These are phyloP conservation scores for Tuta absoluta DNA, from an alignment of 2,888 invertebrate species.

Conservation along the genomic window DNA sequence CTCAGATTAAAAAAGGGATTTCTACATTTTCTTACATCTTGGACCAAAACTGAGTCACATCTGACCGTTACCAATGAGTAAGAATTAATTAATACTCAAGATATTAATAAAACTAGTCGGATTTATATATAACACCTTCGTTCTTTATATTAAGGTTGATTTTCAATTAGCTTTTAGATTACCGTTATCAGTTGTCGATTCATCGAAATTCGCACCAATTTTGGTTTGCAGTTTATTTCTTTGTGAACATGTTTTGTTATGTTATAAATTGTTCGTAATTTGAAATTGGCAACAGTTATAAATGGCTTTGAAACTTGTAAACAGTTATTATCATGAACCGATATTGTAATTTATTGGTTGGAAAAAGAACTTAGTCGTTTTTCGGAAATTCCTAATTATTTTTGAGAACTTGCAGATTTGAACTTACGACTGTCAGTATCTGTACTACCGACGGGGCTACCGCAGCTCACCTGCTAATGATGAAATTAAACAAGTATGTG, in stretches of 20 bases:
- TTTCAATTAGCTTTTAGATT: slow-evolving; percentile 38
- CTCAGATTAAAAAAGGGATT: too few species aligned
- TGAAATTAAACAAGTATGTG: too few species aligned
- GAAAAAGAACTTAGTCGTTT: too few species aligned
- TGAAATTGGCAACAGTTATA: not conserved
- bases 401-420: too few species aligned
- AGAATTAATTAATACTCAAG: slow-evolving; percentile 70
- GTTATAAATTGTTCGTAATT: not conserved
- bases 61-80: slow-evolving; percentile 72
- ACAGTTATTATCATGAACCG: too few species aligned
- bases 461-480: too few species aligned
- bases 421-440: too few species aligned
- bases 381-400: too few species aligned
- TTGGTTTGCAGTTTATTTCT: slow-evolving; percentile 54
- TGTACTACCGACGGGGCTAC: too few species aligned
- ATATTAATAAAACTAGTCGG: slow-evolving; percentile 54
- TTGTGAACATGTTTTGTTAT: slow-evolving; percentile 38
- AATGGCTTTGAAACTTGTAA: too few species aligned
- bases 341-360: too few species aligned
- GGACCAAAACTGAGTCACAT: slow-evolving; percentile 48
- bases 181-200: slow-evolving; percentile 64
- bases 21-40: slow-evolving; percentile 1
- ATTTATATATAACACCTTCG: slow-evolving; percentile 47
- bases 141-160: slow-evolving; percentile 44
- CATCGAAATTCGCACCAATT: slow-evolving; percentile 64